Conservation (phyloP, 2,888 invertebrate genomes). For the Eurytoma adleriae region DNA sequence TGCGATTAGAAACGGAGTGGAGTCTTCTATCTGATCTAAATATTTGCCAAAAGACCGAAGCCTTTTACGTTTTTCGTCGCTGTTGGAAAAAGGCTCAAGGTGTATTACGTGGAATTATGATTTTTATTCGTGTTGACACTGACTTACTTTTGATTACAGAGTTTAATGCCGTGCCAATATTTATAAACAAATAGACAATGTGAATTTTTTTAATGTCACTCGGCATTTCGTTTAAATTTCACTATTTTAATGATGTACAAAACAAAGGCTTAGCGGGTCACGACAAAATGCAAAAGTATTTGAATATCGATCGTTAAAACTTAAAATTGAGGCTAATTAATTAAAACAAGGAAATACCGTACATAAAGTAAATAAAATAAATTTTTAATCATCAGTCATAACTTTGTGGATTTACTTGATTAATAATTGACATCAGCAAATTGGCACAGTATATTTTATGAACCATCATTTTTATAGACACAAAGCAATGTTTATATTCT, state of each 20-base stretch:
- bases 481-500: too few species aligned
- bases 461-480: too few species aligned
- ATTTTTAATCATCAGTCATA: too few species aligned
- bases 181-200: conserved; percentile 19
- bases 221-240: not conserved
- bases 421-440: too few species aligned
- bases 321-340: too few species aligned
- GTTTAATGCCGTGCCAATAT: conserved; percentile 41
- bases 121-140: conserved; percentile 48
- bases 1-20: conserved; percentile 1
- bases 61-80: not conserved
- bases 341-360: too few species aligned
- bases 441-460: too few species aligned
- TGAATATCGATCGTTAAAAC: too few species aligned
- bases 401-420: too few species aligned
- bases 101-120: conserved; percentile 35
- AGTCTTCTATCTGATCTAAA: not conserved
- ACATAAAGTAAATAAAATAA: too few species aligned
- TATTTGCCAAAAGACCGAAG: conserved; percentile 18
- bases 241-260: too few species aligned
- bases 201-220: not conserved
- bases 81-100: conserved; percentile 19
- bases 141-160: conserved; percentile 39
- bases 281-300: not conserved
- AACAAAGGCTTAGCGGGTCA: not conserved